phyloP scores from a whole-genome alignment of 2,888 invertebrate genomes.

The Pyrgus malvae region DNA sequence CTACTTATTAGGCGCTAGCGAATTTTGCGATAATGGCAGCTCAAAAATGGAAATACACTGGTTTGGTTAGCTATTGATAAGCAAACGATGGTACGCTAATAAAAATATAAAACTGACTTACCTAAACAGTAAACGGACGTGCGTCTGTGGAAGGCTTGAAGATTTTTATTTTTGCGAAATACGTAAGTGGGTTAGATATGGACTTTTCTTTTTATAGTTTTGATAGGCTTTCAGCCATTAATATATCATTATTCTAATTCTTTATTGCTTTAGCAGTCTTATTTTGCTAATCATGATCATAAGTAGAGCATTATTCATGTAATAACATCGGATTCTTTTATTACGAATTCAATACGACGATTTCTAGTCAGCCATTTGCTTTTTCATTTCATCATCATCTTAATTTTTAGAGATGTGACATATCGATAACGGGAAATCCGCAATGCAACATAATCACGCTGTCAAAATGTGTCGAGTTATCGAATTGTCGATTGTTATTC shows the following conservation, averaged over 20 bases:
- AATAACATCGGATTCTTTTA: constrained; percentile 81
- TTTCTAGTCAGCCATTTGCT: constrained; percentile 81
- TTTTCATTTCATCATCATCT: constrained; percentile 60
- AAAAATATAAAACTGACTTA: constrained; percentile 56
- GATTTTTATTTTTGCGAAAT: constrained; percentile 57
- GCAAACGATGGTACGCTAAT: constrained; percentile 34
- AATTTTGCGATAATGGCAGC: constrained; percentile 34
- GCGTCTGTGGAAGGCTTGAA: constrained; percentile 56
- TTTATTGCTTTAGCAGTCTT: constrained; percentile 67
- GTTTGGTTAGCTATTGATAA: constrained; percentile 31
- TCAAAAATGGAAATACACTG: constrained; percentile 36
- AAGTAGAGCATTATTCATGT: constrained; percentile 83
- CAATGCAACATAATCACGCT: constrained; percentile 3
- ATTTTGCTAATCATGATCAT: constrained; percentile 82
- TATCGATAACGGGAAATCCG: constrained; percentile 18
- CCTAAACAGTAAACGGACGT: constrained; percentile 67
- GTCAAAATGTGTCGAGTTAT: background rate
- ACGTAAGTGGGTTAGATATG: constrained; percentile 59
- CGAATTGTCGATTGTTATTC: background rate
- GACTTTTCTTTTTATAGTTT: constrained; percentile 53
- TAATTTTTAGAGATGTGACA: constrained; percentile 20
- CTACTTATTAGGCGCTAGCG: too few relatives aligned
- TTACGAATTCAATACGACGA: constrained; percentile 69
- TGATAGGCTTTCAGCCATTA: constrained; percentile 55
- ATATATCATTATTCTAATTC: constrained; percentile 62